Evolutionary conservation across 1,140 invertebrate species (phyloP), one percentile per base, ranked within the genome.

Genomic region (Drosophila navojoa): DNA sequence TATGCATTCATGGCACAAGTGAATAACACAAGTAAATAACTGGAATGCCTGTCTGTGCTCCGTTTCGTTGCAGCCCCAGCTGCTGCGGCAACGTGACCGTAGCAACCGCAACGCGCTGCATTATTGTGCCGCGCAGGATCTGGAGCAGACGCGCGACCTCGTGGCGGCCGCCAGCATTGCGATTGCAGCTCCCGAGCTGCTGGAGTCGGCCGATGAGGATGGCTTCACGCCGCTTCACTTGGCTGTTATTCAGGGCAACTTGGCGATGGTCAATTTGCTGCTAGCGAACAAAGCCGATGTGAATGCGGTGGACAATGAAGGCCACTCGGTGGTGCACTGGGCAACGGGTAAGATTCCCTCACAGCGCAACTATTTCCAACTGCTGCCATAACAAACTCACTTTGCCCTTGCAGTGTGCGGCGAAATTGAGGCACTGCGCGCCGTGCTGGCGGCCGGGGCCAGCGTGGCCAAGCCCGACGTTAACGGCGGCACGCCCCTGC

Each of bases 271-370:
- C 47, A 95, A 96, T 59, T 96, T 96, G 27, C 93, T 98, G 5
- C 91, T 98, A 47, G 95, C 96, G 13, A 96, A 96, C 66, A 95
- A 96, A 25, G 98, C 98, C 9, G 96, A 98, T 86, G 95, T 99
- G 47, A 96, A 97, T 91, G 95, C 96, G 38, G 94, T 96, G 58
- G 98, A 99, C 92, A 95, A 97, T 87, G 98, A 99, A 91, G 95
- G 96, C 55, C 98, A 99, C 91, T 98, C 98, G 2, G 96, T 97
- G n/a, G 95, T 99, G 13, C 98, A 99, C 92, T 99, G 98, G 98
- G 98, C 98, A 4, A 98, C 97, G 76, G 98, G 98, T 98, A 92
- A 94, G 91, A 77, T 93, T 89, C 73, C 44, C 29, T 10, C 11
- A 5, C 15, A 32, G 2, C 29, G 13, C n/a, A 60, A 50, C 22